Base-by-base conservation (phyloP, 1,140 invertebrate genomes). In the Chelonus insularis region DNA sequence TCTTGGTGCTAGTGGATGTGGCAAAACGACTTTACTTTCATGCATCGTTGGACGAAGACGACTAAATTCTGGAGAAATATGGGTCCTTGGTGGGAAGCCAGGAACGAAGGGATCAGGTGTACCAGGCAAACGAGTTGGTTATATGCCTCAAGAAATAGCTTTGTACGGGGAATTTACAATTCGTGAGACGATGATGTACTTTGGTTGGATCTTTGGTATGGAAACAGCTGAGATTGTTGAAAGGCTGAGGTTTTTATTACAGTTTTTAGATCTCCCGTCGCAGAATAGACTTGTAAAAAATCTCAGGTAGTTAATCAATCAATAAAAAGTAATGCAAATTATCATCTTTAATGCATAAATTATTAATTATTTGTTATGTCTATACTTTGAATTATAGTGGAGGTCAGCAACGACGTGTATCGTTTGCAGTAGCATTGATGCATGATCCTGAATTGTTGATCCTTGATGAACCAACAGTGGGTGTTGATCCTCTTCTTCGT, bases 191-290 rank as follows among this genome's bases (percentile, higher is more conserved):
- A 91, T 98, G 87, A 88, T 92, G 83, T 98, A 97, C 75, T 98
- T 98, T 78, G 96, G 96, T n/a, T 92, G 93, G 86, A 91, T 98
- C 67, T 94, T 95, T 73, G 91, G 93, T 56, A 96, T 98, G 93
- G 84, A 86, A 67, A 89, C 89, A 2, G 76, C 83, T 21, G 88
- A 93, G 75, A 93, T 97, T 58, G 82, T 86, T 14, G 88, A 92
- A 63, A 86, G 94, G 69, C 86, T 94, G 61, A 86, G 90, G 61
- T 98, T 98, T 81, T 83, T 98, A 2, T 77, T 97, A 0, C 89
- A 93, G 71, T 96, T 98, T 75, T 83, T 97, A 2, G 91, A 95
- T 77, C 81, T 97, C 64, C 94, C 94, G 1, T 88, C 90, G 66
- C 87, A 92, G 71, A 92, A 89, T 73, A 84, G 93, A 52, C 83